Evolutionary conservation across 2,888 invertebrate species (phyloP), one percentile per base, ranked within the genome.

Genomic region (Andrena bucephala): DNA sequence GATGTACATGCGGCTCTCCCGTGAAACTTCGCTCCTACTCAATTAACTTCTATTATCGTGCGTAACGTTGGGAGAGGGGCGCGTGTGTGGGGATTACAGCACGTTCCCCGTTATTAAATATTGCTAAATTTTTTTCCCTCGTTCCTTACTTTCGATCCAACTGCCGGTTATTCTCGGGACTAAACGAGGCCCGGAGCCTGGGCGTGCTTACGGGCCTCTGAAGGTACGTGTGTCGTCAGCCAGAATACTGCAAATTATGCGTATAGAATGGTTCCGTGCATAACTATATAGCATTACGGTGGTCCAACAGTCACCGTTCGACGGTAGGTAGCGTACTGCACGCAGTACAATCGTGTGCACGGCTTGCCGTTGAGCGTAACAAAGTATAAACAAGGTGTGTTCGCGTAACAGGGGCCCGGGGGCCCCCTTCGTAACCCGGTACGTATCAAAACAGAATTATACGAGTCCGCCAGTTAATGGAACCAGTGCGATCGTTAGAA

Each of bases 181-280:
- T 67, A 67, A 65, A 69, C 62, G 66, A 52, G 31, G 33, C 27
- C 48, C 69, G 62, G 73, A 62, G n/a, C 20, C 48, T 66, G 66
- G 69, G 70, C n/a, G 20, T 29, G 13, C 59, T 60, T 42, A 48
- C 60, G 63, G 36, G 62, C 50, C 20, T 8, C 7, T 27, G 50
- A 76, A 76, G 65, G 57, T 78, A 69, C 60, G 13, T 66, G 77
- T 77, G 77, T 77, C 42, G 42, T 66, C 27, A n/a, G 73, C 29
- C 65, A 77, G 24, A 57, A 81, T 77, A 67, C 73, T 57, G 67
- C 68, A 29, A 50, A 83, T 81, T 70, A 73, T 77, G 73, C 77
- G 73, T 62, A 42, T 73, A 77, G 63, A 50, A 57, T 66, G 62
- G 42, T 63, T 57, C 42, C 42, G 77, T 65, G 71, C 78, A 69